phyloP scores from a whole-genome alignment of 2,113 vertebrate genomes.

The Oncorhynchus masou region DNA sequence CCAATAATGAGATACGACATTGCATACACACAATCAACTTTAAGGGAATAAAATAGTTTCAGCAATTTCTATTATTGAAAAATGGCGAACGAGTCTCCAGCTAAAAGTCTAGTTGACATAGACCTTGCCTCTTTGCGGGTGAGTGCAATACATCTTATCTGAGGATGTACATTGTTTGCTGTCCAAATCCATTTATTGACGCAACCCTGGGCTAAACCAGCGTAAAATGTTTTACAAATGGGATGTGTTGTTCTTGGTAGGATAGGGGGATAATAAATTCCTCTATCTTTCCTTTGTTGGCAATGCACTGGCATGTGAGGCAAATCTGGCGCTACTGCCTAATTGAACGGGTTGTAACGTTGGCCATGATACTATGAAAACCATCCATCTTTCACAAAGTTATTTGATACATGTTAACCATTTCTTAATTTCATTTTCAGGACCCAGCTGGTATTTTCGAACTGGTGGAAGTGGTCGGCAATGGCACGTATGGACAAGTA shows the following conservation, averaged over 20 bases:
- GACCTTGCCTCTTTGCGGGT: slow-evolving; percentile 91
- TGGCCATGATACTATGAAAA: not conserved
- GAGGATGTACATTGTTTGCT: not conserved
- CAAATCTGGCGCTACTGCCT: slow-evolving; percentile 30
- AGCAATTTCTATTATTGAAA: slow-evolving; percentile 59
- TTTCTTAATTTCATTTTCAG: slow-evolving; percentile 54
- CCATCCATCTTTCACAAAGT: not conserved
- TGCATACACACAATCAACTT: slow-evolving; percentile 27
- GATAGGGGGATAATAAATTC: slow-evolving; percentile 21
- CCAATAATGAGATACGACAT: slow-evolving; percentile 51
- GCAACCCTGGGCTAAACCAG: not conserved
- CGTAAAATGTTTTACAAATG: too few relatives aligned
- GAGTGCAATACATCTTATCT: slow-evolving; percentile 53
- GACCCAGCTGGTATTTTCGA: slow-evolving; percentile 89
- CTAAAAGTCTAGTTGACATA: slow-evolving; percentile 94
- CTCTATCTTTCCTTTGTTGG: slow-evolving; percentile 61
- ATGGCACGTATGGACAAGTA: slow-evolving; percentile 89
- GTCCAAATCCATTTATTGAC: not conserved
- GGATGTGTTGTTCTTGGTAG: not conserved
- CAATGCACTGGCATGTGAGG: slow-evolving; percentile 48
- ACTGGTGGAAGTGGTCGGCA: slow-evolving; percentile 87
- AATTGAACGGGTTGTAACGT: not conserved
- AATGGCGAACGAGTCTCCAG: slow-evolving; percentile 97
- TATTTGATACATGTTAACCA: not conserved
- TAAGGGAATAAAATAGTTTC: slow-evolving; percentile 45